A percentile compares a stretch with the other conserved stretches of the same genome.
Evolutionary conservation across 2,888 invertebrate genomes (phyloP).

Genomic region (Lordiphosa fenestrarum): DNA sequence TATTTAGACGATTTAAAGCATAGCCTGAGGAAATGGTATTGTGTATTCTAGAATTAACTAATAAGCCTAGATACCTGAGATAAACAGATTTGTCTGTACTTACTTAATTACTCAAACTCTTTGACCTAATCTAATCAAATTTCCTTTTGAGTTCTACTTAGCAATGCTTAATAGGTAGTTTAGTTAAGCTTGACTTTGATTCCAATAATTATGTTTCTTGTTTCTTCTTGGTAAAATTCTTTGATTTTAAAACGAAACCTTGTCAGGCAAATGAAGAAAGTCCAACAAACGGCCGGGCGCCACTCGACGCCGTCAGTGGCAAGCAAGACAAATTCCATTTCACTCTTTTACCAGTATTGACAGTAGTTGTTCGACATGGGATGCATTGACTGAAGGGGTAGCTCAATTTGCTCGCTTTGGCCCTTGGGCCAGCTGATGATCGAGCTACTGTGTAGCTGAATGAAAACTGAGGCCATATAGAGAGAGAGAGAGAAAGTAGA

Average conservation of each 20-base stretch:
- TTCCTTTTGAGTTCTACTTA: too few species aligned
- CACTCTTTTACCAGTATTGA: slow-evolving; percentile 65
- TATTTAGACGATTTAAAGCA: too few species aligned
- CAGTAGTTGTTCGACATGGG: slow-evolving; percentile 41
- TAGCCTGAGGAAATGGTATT: too few species aligned
- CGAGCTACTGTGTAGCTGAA: slow-evolving; percentile 41
- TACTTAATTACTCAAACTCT: slow-evolving; percentile 7
- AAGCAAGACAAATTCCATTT: slow-evolving; percentile 71
- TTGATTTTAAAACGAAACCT: too few species aligned
- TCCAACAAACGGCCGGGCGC: slow-evolving; percentile 55
- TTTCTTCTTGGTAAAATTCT: too few species aligned
- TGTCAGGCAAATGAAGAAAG: too few species aligned
- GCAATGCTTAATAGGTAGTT: too few species aligned
- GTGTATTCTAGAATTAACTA: too few species aligned
- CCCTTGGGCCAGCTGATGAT: slow-evolving; percentile 49
- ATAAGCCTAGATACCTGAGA: too few species aligned
- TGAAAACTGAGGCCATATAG: slow-evolving; percentile 20
- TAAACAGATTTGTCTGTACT: not conserved
- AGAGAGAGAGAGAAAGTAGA: slow-evolving; percentile 4
- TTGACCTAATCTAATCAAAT: slow-evolving; percentile 3
- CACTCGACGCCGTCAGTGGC: slow-evolving; percentile 51
- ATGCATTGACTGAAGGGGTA: not conserved
- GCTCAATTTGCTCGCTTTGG: slow-evolving; percentile 34
- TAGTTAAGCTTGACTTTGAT: too few species aligned
- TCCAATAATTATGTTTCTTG: too few species aligned